A percentile compares a stretch with the other conserved stretches of the same genome.
Evolutionary conservation across 2,113 vertebrate species (phyloP).

Genomic region (Poeciliopsis occidentalis): DNA sequence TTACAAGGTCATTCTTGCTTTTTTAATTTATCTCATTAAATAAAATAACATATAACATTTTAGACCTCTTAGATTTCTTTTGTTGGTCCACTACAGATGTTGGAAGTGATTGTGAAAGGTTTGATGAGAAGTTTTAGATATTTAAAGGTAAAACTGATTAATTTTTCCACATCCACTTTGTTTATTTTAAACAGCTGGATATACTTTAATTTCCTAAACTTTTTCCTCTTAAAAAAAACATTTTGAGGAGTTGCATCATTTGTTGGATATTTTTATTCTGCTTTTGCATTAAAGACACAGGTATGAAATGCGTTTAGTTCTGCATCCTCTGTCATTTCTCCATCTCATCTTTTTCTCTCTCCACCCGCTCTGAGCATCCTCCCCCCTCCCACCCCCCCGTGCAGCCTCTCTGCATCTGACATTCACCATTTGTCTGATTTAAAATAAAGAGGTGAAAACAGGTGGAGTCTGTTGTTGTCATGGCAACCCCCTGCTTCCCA

Average conservation of each 20-base stretch:
- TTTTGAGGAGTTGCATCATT: background rate
- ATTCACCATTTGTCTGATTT: constrained; percentile 43
- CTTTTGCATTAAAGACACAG: background rate
- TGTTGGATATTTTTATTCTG: background rate
- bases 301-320: background rate
- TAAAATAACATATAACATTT: too few species aligned
- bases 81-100: too few species aligned
- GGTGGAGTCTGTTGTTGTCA: constrained; percentile 91
- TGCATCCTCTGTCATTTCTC: constrained; percentile 7
- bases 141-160: background rate
- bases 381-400: too few species aligned
- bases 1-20: too few species aligned
- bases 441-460: constrained; percentile 55
- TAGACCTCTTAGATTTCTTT: too few species aligned
- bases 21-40: too few species aligned
- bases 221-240: background rate
- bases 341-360: constrained; percentile 9
- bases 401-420: constrained; percentile 39
- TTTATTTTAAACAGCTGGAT: background rate
- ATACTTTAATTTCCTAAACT: background rate
- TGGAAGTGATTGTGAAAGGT: too few species aligned
- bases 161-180: background rate
- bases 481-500: constrained; percentile 82
- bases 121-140: too few species aligned
- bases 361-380: constrained; percentile 22